phyloP scores from a whole-genome alignment of 2,888 invertebrate genomes.

The Podotricha telesiphe region DNA sequence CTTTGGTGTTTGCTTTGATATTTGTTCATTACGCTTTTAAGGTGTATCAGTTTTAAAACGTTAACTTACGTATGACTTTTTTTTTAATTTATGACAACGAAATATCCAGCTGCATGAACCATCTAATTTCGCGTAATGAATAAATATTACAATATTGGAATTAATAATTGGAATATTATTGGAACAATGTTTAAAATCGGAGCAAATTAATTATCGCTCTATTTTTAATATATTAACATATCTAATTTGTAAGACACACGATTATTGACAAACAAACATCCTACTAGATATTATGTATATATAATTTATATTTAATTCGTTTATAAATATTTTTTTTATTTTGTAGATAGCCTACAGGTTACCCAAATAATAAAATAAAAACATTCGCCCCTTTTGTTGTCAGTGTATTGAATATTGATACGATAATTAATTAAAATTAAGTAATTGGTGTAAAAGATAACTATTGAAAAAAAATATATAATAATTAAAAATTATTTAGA shows the following conservation, averaged over 20 bases:
- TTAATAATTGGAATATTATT: constrained; percentile 16
- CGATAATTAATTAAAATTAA: constrained; percentile 21
- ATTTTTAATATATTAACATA: constrained; percentile 55
- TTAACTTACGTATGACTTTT: too few species aligned
- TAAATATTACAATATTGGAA: constrained; percentile 24
- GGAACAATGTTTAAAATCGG: not conserved
- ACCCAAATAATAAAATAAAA: constrained; percentile 2
- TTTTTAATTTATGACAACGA: not conserved
- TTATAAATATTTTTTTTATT: not conserved
- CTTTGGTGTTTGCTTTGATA: constrained; percentile 8
- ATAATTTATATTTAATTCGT: not conserved
- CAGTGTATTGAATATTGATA: constrained; percentile 2
- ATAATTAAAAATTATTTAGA: constrained; percentile 12
- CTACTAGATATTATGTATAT: constrained; percentile 3
- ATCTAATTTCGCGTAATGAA: constrained; percentile 21
- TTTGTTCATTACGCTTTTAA: constrained; percentile 19
- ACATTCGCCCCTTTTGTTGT: constrained; percentile 1
- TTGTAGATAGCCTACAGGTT: constrained; percentile 15
- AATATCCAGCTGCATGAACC: not conserved
- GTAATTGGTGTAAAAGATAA: constrained; percentile 24
- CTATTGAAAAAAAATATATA: constrained; percentile 27
- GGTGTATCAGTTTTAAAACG: too few species aligned
- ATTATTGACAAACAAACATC: constrained; percentile 23
- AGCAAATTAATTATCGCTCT: constrained; percentile 11
- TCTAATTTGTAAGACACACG: constrained; percentile 58